Evolutionary conservation across 1,140 invertebrate genomes (phyloP).

Genomic region (Drosophila mojavensis): DNA sequence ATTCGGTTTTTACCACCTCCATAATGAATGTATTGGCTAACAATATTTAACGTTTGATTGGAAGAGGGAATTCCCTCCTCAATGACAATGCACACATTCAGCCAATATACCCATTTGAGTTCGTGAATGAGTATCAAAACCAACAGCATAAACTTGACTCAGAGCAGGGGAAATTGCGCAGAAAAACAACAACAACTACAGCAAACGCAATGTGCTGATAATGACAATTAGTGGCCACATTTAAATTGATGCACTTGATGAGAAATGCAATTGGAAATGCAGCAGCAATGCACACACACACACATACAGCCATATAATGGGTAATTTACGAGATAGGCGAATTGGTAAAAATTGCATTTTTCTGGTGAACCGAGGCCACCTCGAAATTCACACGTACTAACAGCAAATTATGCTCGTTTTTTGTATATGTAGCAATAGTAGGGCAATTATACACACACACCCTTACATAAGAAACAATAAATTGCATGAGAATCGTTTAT

Average conservation of each 20-base stretch:
- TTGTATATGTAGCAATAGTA: conserved; percentile 8
- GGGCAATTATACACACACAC: conserved; percentile 9
- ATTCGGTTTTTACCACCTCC: no score
- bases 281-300: conserved; percentile 34
- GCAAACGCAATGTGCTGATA: conserved; percentile 70
- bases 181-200: conserved; percentile 19
- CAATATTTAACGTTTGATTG: no score
- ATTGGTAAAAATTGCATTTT: conserved; percentile 72
- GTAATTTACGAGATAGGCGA: conserved; percentile 68
- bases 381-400: conserved; percentile 73
- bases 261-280: conserved; percentile 78
- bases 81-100: no score
- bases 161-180: not conserved
- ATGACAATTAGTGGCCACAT: conserved; percentile 83
- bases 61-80: no score
- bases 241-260: conserved; percentile 82
- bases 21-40: no score
- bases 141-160: conserved; percentile 11
- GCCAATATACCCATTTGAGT: no score
- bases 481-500: conserved; percentile 64
- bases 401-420: conserved; percentile 51
- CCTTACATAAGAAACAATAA: conserved; percentile 32
- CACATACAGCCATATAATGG: conserved; percentile 43
- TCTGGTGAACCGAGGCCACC: conserved; percentile 66
- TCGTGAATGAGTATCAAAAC: not conserved